phyloP scores from a whole-genome alignment of 1,140 invertebrate genomes.

The Heterodera carotae region DNA sequence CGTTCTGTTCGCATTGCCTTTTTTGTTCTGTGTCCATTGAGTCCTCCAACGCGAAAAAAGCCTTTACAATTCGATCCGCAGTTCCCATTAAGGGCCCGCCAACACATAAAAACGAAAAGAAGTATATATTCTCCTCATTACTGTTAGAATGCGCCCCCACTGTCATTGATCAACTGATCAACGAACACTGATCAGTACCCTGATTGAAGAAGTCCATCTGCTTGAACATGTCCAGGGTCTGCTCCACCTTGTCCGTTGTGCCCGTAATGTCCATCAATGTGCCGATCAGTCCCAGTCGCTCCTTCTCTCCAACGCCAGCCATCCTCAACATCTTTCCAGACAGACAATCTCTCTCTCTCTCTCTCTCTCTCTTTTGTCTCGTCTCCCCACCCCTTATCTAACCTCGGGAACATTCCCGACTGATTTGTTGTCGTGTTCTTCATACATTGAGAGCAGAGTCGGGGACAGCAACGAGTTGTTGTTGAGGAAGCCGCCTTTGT shows the following conservation, averaged over 20 bases:
- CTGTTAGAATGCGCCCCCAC: neutral
- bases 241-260: conserved; percentile 13
- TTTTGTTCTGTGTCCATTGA: conserved; percentile 15
- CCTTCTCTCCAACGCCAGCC: conserved; percentile 13
- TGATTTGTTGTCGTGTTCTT: conserved; percentile 12
- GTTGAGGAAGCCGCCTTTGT: conserved; percentile 20
- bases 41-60: conserved; percentile 23
- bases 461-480: conserved; percentile 17
- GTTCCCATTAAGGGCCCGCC: conserved; percentile 19
- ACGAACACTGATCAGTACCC: conserved; percentile 1
- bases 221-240: conserved; percentile 14
- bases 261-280: conserved; percentile 21
- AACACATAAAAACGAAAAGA: conserved; percentile 3
- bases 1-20: conserved; percentile 5
- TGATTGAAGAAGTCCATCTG: conserved; percentile 24
- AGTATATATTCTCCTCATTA: neutral
- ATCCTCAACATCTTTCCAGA: conserved; percentile 22
- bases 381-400: neutral
- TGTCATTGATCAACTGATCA: no score
- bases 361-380: neutral
- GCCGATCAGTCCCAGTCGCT: conserved; percentile 18
- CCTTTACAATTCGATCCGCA: conserved; percentile 17
- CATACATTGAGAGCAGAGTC: conserved; percentile 25
- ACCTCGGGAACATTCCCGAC: conserved; percentile 23
- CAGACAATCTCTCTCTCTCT: neutral